Evolutionary conservation across 2,797 vertebrate genomes (phyloP), one percentile per base, ranked within the genome.

Genomic region (Tauraco hartlaubi): DNA sequence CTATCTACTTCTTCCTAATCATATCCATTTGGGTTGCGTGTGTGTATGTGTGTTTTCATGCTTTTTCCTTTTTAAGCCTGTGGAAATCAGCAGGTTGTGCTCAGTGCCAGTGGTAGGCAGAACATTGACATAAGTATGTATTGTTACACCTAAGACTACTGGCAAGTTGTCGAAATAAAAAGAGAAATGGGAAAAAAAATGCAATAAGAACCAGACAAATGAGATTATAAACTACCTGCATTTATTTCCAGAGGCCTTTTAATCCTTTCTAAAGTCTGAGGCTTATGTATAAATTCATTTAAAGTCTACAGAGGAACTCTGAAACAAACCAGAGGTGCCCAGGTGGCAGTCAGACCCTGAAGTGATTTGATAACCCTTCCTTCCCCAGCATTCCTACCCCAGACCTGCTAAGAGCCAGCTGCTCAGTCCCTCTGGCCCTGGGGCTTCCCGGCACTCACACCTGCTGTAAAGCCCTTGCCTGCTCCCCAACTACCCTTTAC

Each of bases 1-100:
- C 89, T 94, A 59, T 88, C 75, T 90, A 41, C 69, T 51, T 6
- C 93, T 89, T 94, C 63, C 55, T 83, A 96, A 92, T 74, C 49
- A 74, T 20, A 54, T 88, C 62, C 39, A 43, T 78, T 52, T 44
- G 43, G 22, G 25, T 31, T 90, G 44, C 56, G 49, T 61, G 44
- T 5, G 9, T 49, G 63, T 81, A 23, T 89, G 52, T 92, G 44
- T 78, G 48, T 85, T 93, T 94, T 90, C 68, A 31, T 64, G 63
- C 43, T 66, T 92, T 72, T 92, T 67, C 29, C 6, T 7, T 72
- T 71, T 83, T 54, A 87, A 91, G 72, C 68, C 54, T 74, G 48
- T 56, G 54, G 58, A 96, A 94, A 66, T 58, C 6, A 44, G 43
- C 58, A 62, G 10, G 10, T n/a, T 94, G 43, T 54, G 19, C 61